These are phyloP conservation scores for Cordylochernes scorpioides DNA, from an alignment of 2,888 invertebrate species.

Conservation along the genomic window DNA sequence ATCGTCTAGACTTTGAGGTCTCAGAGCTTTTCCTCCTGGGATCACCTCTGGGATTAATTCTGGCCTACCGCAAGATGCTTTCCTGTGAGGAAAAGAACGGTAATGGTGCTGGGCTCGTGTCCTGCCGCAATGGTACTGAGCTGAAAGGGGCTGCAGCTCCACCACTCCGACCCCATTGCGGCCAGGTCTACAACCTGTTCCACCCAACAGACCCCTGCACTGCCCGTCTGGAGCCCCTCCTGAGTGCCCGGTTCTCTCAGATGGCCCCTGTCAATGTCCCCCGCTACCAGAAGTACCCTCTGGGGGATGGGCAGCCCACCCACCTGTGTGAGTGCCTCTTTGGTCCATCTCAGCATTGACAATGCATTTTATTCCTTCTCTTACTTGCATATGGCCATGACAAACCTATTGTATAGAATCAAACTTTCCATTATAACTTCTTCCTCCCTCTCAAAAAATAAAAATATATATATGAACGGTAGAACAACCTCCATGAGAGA, in stretches of 20 bases:
- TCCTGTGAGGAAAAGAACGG: constrained; percentile 40
- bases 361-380: not conserved
- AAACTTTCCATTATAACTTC: too few relatives aligned
- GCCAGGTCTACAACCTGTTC: constrained; percentile 89
- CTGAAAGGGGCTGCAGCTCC: constrained; percentile 20
- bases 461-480: too few relatives aligned
- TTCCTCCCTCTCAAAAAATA: too few relatives aligned
- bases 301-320: constrained; percentile 90
- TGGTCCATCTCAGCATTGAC: not conserved
- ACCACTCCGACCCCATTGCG: constrained; percentile 42
- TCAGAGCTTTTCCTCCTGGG: constrained; percentile 90
- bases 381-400: too few relatives aligned
- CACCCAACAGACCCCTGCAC: constrained; percentile 94
- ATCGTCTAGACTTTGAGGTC: constrained; percentile 75
- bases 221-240: constrained; percentile 57
- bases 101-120: constrained; percentile 2
- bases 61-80: constrained; percentile 52
- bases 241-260: constrained; percentile 66
- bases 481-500: too few relatives aligned
- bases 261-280: constrained; percentile 77
- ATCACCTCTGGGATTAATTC: constrained; percentile 68
- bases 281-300: constrained; percentile 85
- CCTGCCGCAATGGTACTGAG: too few relatives aligned
- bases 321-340: constrained; percentile 40
- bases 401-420: too few relatives aligned